Percentiles rank a stretch among this genome's conserved stretches.
Evolutionary conservation across 1,140 invertebrate species (phyloP).

Genomic region (Contarinia nasturtii): DNA sequence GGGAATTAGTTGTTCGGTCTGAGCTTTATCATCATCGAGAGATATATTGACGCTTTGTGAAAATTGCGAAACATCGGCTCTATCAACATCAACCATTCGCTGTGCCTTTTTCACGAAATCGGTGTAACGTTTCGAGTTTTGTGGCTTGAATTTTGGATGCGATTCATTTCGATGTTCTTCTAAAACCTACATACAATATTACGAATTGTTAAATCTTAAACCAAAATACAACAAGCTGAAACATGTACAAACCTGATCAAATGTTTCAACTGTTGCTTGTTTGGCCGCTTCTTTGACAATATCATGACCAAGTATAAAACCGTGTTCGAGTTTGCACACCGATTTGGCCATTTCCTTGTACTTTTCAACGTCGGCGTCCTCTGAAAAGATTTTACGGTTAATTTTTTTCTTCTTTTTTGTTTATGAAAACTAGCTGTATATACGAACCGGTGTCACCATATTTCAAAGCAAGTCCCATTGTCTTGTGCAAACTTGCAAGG

Average conservation of each 20-base stretch:
- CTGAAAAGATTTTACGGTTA: neutral
- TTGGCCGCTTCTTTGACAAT: neutral
- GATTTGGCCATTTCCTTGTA: neutral
- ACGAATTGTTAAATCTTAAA: neutral
- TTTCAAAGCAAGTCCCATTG: neutral
- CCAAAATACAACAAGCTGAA: neutral
- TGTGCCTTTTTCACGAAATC: neutral
- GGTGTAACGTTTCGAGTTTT: neutral
- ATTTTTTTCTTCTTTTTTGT: too few relatives aligned
- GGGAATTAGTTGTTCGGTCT: neutral
- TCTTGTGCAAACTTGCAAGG: neutral
- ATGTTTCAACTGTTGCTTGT: too few relatives aligned
- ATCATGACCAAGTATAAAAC: neutral
- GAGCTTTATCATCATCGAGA: neutral
- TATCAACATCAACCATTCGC: neutral
- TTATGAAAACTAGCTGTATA: neutral
- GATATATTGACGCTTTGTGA: neutral
- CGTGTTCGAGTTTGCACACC: neutral
- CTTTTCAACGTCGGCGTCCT: neutral
- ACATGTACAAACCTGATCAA: too few relatives aligned
- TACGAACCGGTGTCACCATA: neutral
- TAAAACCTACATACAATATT: neutral
- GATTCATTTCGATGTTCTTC: neutral
- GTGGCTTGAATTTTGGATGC: neutral
- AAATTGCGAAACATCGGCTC: neutral